A percentile compares a stretch with the other conserved stretches of the same genome.
phyloP scores from a whole-genome alignment of 2,888 invertebrate genomes.

The Heliconius aoede region DNA sequence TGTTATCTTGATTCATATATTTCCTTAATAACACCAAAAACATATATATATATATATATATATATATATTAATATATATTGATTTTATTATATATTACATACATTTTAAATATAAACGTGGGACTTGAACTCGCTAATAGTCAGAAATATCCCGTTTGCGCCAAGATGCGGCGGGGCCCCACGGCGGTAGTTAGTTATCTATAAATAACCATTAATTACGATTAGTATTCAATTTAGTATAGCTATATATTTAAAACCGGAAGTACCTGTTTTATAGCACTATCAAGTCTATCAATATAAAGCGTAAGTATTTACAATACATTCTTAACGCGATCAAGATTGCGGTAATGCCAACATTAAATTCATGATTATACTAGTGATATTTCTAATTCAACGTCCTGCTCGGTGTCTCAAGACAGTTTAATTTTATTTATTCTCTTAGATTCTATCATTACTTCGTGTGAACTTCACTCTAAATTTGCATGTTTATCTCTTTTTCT shows the following conservation, averaged over 20 bases:
- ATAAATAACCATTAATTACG: constrained; percentile 6
- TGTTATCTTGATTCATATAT: not conserved
- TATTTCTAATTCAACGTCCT: constrained; percentile 27
- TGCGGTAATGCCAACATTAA: constrained; percentile 25
- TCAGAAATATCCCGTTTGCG: not conserved
- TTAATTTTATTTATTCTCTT: constrained; percentile 36
- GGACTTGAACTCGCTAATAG: not conserved
- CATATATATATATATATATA: no score
- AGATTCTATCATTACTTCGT: constrained; percentile 43
- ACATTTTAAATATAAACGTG: not conserved
- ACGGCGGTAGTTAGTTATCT: not conserved
- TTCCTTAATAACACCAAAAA: no score
- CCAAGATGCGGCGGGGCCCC: not conserved
- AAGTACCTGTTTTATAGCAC: constrained; percentile 5
- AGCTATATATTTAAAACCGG: not conserved
- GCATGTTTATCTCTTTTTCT: constrained; percentile 42
- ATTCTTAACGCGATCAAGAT: constrained; percentile 20
- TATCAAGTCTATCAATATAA: constrained; percentile 1
- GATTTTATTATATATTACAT: no score
- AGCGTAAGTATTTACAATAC: constrained; percentile 24
- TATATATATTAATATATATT: no score
- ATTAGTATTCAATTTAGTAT: constrained; percentile 4
- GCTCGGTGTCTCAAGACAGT: constrained; percentile 27
- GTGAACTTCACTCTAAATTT: constrained; percentile 44
- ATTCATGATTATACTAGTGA: constrained; percentile 30